Percentiles rank a stretch among this genome's conserved stretches.
Conservation (phyloP, 1,140 invertebrate genomes). For the Neuroterus valhalla region DNA sequence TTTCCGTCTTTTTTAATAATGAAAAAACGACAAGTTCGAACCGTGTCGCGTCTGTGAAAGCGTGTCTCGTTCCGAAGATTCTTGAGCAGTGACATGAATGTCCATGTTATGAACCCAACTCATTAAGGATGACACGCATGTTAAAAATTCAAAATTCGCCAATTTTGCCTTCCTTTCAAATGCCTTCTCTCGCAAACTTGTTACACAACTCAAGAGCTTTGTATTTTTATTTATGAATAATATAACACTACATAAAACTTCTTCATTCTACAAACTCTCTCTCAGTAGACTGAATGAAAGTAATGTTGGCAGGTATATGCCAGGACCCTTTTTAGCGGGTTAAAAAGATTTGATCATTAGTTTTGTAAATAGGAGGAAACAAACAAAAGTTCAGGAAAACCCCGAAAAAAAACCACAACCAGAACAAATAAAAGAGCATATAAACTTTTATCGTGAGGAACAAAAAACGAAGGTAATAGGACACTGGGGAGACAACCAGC, state of each 20-base stretch:
- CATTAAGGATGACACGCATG: slow-evolving; percentile 20
- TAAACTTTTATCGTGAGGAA: too few species aligned
- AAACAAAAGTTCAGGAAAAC: too few species aligned
- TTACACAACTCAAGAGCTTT: slow-evolving; percentile 13
- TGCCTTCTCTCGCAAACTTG: slow-evolving; percentile 14
- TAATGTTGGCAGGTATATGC: too few species aligned
- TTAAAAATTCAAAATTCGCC: slow-evolving; percentile 3
- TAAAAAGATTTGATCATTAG: too few species aligned
- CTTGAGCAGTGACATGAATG: neutral
- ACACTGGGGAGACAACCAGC: too few species aligned
- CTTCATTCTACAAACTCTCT: too few species aligned
- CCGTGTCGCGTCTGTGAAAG: neutral
- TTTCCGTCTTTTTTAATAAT: slow-evolving; percentile 52
- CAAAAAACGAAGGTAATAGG: too few species aligned
- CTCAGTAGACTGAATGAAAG: too few species aligned
- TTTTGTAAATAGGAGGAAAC: too few species aligned
- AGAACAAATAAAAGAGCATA: too few species aligned
- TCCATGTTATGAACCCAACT: slow-evolving; percentile 25
- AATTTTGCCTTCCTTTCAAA: neutral
- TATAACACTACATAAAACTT: neutral
- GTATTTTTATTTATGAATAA: neutral
- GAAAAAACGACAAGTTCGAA: slow-evolving; percentile 5
- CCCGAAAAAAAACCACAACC: too few species aligned
- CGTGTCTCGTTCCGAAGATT: neutral
- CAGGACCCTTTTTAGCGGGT: too few species aligned